Percentiles rank a stretch among this genome's conserved stretches.
These are phyloP conservation scores for Cirrhinus mrigala DNA, from an alignment of 2,797 vertebrate genomes.

Conservation along the genomic window DNA sequence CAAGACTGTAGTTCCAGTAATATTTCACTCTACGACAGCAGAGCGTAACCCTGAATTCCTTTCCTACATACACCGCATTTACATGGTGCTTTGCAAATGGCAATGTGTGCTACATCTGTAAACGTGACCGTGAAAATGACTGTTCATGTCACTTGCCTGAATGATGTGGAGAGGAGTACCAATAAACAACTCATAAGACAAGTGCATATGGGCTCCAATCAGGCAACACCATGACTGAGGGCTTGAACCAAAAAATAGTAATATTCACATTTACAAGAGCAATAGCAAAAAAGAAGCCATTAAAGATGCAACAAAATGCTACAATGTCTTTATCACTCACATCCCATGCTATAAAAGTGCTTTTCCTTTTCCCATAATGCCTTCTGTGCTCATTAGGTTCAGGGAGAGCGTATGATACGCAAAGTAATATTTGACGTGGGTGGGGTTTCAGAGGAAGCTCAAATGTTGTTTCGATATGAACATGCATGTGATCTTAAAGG, in stretches of 20 bases:
- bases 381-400: conserved; percentile 30
- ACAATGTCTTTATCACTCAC: conserved; percentile 28
- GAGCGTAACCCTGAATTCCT: conserved; percentile 25
- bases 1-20: conserved; percentile 7
- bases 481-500: conserved; percentile 29
- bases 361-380: conserved; percentile 31
- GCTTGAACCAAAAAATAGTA: conserved; percentile 9
- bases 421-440: background rate
- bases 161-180: background rate
- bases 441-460: conserved; percentile 35
- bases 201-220: conserved; percentile 6
- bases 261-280: background rate
- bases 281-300: background rate
- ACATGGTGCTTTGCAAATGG: conserved; percentile 36
- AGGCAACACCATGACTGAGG: background rate
- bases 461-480: conserved; percentile 23
- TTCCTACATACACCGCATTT: conserved; percentile 8
- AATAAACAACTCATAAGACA: conserved; percentile 8
- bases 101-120: conserved; percentile 52
- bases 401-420: conserved; percentile 25
- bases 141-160: conserved; percentile 23
- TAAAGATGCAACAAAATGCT: conserved; percentile 55
- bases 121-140: conserved; percentile 13
- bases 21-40: conserved; percentile 9
- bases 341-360: conserved; percentile 56